Evolutionary conservation across 2,113 vertebrate genomes (phyloP).

Genomic region (Tringa solitaria): DNA sequence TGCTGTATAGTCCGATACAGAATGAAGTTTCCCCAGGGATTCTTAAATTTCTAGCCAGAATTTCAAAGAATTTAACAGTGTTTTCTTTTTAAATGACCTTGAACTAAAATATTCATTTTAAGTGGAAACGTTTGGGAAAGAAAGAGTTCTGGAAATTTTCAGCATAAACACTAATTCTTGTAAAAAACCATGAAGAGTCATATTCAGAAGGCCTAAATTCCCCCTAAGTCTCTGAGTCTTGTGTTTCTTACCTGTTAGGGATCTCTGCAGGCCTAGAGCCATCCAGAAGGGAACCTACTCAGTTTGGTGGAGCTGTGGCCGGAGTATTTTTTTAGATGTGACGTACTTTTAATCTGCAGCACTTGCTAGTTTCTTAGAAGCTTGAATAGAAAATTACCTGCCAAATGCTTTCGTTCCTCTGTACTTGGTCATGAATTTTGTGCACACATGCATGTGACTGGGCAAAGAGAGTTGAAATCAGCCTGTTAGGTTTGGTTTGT

Average conservation of each 20-base stretch:
- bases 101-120: constrained; percentile 55
- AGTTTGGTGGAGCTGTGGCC: neutral
- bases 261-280: neutral
- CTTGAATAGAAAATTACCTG: neutral
- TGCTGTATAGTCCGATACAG: neutral
- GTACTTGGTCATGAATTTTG: neutral
- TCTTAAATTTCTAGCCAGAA: constrained; percentile 50
- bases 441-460: neutral
- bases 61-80: constrained; percentile 59
- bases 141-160: constrained; percentile 52
- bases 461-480: neutral
- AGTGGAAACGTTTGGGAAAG: constrained; percentile 24
- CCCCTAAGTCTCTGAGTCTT: neutral
- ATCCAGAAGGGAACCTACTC: neutral
- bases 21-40: constrained; percentile 19
- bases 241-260: neutral
- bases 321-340: neutral
- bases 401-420: neutral
- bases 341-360: neutral
- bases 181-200: neutral
- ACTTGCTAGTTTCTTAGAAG: neutral
- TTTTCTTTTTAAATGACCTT: constrained; percentile 59
- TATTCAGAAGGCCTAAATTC: neutral
- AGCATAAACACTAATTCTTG: constrained; percentile 3
- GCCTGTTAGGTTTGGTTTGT: neutral